These are phyloP conservation scores for Myiagra hebetior DNA, from an alignment of 2,113 vertebrate genomes.

Conservation along the genomic window DNA sequence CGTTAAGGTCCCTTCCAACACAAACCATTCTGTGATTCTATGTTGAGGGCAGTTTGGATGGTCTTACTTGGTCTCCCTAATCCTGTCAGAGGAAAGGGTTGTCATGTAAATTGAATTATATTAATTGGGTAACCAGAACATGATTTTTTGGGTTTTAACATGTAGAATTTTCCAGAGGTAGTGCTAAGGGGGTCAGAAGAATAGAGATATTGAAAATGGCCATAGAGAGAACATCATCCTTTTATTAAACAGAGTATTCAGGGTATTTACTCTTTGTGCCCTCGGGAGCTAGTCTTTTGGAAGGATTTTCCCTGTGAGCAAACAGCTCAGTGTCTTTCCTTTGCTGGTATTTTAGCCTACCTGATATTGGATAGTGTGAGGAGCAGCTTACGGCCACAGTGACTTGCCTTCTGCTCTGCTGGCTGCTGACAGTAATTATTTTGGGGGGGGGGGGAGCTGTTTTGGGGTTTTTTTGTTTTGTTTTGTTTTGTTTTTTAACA, in stretches of 20 bases:
- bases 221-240: not conserved
- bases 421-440: not conserved
- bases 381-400: not conserved
- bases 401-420: not conserved
- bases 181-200: not conserved
- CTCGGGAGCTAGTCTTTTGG: not conserved
- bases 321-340: not conserved
- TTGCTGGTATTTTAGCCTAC: accelerated
- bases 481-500: not conserved
- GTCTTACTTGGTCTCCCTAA: not conserved
- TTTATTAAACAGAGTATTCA: not conserved
- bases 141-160: not conserved
- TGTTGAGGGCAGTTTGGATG: not conserved
- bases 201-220: not conserved
- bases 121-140: not conserved
- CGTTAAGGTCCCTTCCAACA: not conserved
- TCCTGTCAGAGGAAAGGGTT: not conserved
- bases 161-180: not conserved
- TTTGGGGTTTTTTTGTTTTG: not conserved
- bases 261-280: not conserved
- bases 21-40: not conserved
- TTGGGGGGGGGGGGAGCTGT: not conserved
- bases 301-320: not conserved
- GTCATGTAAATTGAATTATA: not conserved
- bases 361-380: not conserved